Conservation (phyloP, 2,888 invertebrate genomes). For the Drosophila histrio region DNA sequence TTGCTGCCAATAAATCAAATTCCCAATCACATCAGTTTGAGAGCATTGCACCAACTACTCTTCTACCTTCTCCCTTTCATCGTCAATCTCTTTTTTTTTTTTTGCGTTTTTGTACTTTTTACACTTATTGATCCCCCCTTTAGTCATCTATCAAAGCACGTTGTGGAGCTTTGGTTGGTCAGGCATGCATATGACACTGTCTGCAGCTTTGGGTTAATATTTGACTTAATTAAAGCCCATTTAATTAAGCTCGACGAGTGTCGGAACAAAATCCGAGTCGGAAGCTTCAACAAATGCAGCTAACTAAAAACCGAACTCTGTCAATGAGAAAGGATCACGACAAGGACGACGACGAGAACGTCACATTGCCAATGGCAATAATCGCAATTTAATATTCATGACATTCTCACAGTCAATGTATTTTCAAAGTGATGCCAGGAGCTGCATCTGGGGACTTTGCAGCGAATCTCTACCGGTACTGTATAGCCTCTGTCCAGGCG, state of each 20-base stretch:
- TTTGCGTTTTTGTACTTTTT: constrained; percentile 5
- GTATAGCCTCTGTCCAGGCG: constrained; percentile 27
- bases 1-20: constrained; percentile 72
- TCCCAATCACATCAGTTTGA: constrained; percentile 62
- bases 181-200: constrained; percentile 36
- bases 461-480: constrained; percentile 10
- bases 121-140: neutral
- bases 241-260: constrained; percentile 59
- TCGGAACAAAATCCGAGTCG: constrained; percentile 18
- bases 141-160: constrained; percentile 17
- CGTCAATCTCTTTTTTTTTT: neutral
- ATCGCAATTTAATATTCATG: constrained; percentile 80
- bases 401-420: constrained; percentile 72
- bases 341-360: constrained; percentile 13
- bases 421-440: constrained; percentile 65
- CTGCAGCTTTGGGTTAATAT: constrained; percentile 50
- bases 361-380: constrained; percentile 73
- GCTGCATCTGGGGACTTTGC: constrained; percentile 43
- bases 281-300: neutral
- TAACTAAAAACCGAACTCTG: constrained; percentile 13
- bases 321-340: neutral
- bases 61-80: neutral
- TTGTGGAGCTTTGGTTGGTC: constrained; percentile 3
- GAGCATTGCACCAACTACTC: constrained; percentile 32
- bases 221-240: constrained; percentile 69